Evolutionary conservation across 1,140 invertebrate species (phyloP), one percentile per base, ranked within the genome.

Genomic region (Parapsyche elsis): DNA sequence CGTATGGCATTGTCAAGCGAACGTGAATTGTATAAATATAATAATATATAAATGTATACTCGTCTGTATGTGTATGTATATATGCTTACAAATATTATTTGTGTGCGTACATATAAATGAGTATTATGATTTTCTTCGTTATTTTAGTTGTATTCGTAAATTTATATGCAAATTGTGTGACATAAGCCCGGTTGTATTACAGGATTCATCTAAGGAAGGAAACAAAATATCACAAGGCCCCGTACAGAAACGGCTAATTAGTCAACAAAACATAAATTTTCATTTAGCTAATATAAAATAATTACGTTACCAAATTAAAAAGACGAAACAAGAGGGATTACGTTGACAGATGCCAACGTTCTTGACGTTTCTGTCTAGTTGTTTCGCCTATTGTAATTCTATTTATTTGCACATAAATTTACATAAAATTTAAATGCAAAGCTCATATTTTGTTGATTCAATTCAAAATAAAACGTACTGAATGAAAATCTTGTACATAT

Each of bases 161-260:
- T 67, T 67, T 67, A 67, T 26, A 67, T 67, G 64, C 64, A 26
- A 67, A 67, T 67, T 67, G 64, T 30, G 21, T 67, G 64, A 67
- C 64, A 67, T 67, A 67, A 67, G 64, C 64, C 64, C 64, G 64
- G 64, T 67, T 67, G 64, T 67, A 23, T 67, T 67, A 67, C 24
- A 26, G 24, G 64, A 67, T 61, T 10, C 59, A 16, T 61, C 21
- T 19, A 16, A 61, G 59, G 59, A 67, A 67, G 7, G 64, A 67
- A 67, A 67, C 64, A 67, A 67, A 67, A 67, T 67, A 67, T 67
- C 64, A 23, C 64, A 67, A 67, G 21, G 23, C 64, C 14, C 64
- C 14, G 64, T 12, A 30, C 21, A 67, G 9, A 67, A 67, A 67
- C 64, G 21, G 19, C 64, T 67, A 67, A 67, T 67, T 67, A 67